A percentile compares a stretch with the other conserved stretches of the same genome.
phyloP scores from a whole-genome alignment of 2,888 invertebrate species.

The Phortica magna region DNA sequence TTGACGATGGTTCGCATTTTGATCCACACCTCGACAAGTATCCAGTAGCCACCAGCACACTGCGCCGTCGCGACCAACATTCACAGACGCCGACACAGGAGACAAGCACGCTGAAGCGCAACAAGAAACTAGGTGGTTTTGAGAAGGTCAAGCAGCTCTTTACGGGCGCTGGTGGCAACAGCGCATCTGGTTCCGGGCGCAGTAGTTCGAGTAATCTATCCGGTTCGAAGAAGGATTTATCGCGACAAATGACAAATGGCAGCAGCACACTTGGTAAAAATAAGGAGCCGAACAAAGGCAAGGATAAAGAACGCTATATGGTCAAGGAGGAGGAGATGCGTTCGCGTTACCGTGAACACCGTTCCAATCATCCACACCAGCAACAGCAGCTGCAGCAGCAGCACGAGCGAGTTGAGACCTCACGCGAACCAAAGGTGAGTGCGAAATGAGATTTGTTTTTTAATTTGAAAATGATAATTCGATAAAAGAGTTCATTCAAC shows the following conservation, averaged over 20 bases:
- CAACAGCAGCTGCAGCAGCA: conserved; percentile 69
- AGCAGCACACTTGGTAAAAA: conserved; percentile 72
- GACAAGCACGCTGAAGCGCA: conserved; percentile 74
- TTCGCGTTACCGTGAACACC: conserved; percentile 81
- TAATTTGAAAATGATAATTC: conserved; percentile 61
- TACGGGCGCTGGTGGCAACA: conserved; percentile 80
- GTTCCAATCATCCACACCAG: conserved; percentile 46
- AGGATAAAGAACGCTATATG: conserved; percentile 76
- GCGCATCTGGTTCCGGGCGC: conserved; percentile 79
- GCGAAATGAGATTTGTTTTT: conserved; percentile 17
- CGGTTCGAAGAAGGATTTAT: conserved; percentile 61
- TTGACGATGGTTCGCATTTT: conserved; percentile 84
- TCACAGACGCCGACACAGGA: conserved; percentile 51
- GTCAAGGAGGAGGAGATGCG: conserved; percentile 80
- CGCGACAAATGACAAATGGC: conserved; percentile 59
- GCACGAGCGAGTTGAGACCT: conserved; percentile 71
- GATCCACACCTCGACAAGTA: conserved; percentile 83
- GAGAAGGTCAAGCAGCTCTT: conserved; percentile 89
- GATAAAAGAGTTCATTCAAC: conserved; percentile 53
- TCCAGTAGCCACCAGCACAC: conserved; percentile 78
- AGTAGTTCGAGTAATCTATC: conserved; percentile 67
- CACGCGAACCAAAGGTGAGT: conserved; percentile 76
- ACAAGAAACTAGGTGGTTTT: conserved; percentile 85
- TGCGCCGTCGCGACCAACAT: conserved; percentile 65
- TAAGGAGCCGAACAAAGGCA: conserved; percentile 40